phyloP scores from a whole-genome alignment of 1,140 invertebrate genomes.

The Formica selysi region DNA sequence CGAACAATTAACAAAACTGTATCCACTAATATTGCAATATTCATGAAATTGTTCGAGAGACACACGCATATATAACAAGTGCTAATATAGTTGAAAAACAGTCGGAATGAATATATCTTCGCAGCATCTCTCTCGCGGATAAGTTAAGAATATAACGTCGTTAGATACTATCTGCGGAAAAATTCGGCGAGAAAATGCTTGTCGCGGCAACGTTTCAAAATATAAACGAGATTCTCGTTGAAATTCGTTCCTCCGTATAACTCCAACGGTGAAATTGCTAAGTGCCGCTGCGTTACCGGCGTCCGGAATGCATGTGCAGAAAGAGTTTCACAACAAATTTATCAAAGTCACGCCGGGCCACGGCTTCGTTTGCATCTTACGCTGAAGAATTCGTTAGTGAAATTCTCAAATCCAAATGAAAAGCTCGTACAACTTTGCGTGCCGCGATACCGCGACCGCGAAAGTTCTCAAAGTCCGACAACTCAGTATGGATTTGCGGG shows the following conservation, averaged over 20 bases:
- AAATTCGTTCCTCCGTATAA: constrained; percentile 45
- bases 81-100: background rate
- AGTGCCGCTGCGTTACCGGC: constrained; percentile 31
- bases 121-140: constrained; percentile 13
- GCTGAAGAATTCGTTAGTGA: constrained; percentile 64
- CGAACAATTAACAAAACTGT: background rate
- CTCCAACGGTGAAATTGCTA: constrained; percentile 25
- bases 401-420: constrained; percentile 59
- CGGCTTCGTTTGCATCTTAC: constrained; percentile 54
- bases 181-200: constrained; percentile 38
- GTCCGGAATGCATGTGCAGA: constrained; percentile 45
- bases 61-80: background rate
- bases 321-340: constrained; percentile 58
- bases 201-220: constrained; percentile 35
- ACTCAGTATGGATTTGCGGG: constrained; percentile 53
- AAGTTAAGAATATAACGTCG: constrained; percentile 52
- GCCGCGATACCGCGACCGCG: constrained; percentile 55
- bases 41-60: constrained; percentile 6
- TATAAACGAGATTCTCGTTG: constrained; percentile 38
- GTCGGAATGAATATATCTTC: constrained; percentile 35
- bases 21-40: background rate
- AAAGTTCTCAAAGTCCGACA: constrained; percentile 60
- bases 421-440: constrained; percentile 61
- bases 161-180: constrained; percentile 27
- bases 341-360: constrained; percentile 51